Percentiles rank a stretch among this genome's conserved stretches.
These are phyloP conservation scores for Carassius auratus DNA, from an alignment of 2,113 vertebrate species.

Conservation along the genomic window DNA sequence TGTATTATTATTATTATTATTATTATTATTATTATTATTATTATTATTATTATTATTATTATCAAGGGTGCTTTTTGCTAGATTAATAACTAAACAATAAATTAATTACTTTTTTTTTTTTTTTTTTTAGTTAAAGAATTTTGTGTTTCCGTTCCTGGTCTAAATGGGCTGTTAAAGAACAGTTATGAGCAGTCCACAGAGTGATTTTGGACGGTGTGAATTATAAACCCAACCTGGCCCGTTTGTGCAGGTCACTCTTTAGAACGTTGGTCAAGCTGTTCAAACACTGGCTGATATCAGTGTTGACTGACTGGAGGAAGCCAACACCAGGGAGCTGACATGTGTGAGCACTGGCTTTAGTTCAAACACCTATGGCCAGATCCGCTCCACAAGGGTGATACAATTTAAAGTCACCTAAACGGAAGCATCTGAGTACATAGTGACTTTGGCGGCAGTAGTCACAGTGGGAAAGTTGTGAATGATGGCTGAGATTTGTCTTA, in stretches of 20 bases:
- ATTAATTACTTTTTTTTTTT: neutral
- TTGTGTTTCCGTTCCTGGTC: neutral
- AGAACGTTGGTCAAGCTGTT: slow-evolving; percentile 75
- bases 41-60: too few relatives aligned
- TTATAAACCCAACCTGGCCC: neutral
- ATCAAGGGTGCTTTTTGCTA: neutral
- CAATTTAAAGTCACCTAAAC: slow-evolving; percentile 5
- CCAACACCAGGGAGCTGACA: slow-evolving; percentile 30
- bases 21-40: neutral
- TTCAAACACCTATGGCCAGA: neutral
- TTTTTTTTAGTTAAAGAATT: neutral
- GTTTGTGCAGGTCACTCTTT: slow-evolving; percentile 76
- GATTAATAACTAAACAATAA: neutral
- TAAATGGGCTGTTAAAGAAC: neutral
- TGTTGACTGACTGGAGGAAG: slow-evolving; percentile 65
- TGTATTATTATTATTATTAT: neutral
- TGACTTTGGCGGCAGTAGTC: neutral
- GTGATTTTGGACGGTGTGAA: neutral
- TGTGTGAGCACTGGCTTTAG: slow-evolving; percentile 6
- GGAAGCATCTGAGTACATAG: neutral
- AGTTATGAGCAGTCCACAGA: neutral
- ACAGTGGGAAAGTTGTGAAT: neutral
- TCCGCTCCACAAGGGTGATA: neutral
- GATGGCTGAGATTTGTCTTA: neutral
- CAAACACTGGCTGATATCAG: slow-evolving; percentile 74